Conservation (phyloP, 2,797 vertebrate species). For the Melanotaenia nigrans region DNA sequence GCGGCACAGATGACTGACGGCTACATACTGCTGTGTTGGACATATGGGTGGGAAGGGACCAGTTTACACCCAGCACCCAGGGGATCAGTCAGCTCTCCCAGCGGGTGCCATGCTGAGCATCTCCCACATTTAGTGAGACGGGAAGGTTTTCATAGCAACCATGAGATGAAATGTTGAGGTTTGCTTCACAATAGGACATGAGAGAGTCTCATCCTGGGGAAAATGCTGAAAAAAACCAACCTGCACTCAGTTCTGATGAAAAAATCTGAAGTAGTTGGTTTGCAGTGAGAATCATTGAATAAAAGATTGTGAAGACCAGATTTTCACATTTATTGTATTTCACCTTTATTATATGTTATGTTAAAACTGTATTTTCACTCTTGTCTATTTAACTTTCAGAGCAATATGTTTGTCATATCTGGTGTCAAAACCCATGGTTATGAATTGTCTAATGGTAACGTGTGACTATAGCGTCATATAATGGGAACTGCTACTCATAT, state of each 20-base stretch:
- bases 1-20: constrained; percentile 46
- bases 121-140: constrained; percentile 29
- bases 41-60: constrained; percentile 61
- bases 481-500: too few species aligned
- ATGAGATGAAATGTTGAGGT: constrained; percentile 16
- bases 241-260: constrained; percentile 24
- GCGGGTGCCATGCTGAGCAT: constrained; percentile 14
- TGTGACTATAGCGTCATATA: too few species aligned
- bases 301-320: neutral
- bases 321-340: neutral
- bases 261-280: constrained; percentile 13
- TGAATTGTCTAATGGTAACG: too few species aligned
- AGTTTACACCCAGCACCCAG: constrained; percentile 37
- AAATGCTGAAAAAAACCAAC: constrained; percentile 28
- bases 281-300: constrained; percentile 3
- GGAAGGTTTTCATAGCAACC: constrained; percentile 35
- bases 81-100: constrained; percentile 43
- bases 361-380: too few species aligned
- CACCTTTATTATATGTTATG: too few species aligned
- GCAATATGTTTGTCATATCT: too few species aligned
- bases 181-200: constrained; percentile 32
- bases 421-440: too few species aligned
- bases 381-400: too few species aligned
- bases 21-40: constrained; percentile 30
- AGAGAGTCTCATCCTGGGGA: constrained; percentile 47